Evolutionary conservation across 2,888 invertebrate species (phyloP).

Genomic region (Mechanitis mazaeus): DNA sequence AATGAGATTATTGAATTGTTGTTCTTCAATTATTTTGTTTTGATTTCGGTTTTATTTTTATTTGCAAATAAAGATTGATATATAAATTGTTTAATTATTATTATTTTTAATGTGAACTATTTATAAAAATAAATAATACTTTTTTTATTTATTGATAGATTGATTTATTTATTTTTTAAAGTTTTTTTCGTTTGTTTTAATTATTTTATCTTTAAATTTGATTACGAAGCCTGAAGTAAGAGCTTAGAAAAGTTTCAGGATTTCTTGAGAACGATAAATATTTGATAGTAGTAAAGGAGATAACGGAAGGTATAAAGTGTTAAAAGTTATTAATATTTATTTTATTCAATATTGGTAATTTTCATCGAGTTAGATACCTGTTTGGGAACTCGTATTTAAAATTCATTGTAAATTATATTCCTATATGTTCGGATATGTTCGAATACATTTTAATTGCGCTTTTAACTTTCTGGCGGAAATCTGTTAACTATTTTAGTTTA

Average conservation of each 20-base stretch:
- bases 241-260: no score
- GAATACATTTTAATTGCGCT: constrained; percentile 22
- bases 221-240: no score
- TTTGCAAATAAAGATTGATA: not conserved
- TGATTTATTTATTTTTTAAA: no score
- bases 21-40: constrained; percentile 10
- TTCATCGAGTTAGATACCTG: not conserved
- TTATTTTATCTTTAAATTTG: no score
- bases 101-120: no score
- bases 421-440: not conserved
- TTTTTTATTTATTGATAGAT: no score
- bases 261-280: no score
- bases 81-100: not conserved
- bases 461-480: constrained; percentile 26
- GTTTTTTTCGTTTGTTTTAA: no score
- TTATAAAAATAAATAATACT: no score
- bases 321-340: no score
- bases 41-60: not conserved
- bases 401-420: not conserved
- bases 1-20: constrained; percentile 18
- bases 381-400: not conserved
- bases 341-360: not conserved
- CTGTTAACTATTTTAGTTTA: constrained; percentile 24
- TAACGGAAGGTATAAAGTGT: no score
- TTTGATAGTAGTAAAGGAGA: no score